Base-by-base conservation (phyloP, 2,888 invertebrate species). In the Rhagium mordax region DNA sequence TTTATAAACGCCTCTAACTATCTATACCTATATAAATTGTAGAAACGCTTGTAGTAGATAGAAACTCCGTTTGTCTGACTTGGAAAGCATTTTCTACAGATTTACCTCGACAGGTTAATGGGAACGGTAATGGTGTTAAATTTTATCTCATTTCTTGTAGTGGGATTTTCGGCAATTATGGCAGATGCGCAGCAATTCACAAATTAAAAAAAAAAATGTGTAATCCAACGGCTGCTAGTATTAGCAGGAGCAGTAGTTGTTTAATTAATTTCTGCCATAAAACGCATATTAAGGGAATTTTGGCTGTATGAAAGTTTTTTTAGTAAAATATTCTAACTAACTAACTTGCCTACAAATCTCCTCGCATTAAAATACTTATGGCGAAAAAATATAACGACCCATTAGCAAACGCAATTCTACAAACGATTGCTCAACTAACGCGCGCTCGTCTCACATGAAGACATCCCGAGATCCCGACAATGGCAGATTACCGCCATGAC, bases 401-500 rank as follows among this genome's bases (percentile, higher is more conserved):
- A 51, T 51, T 51, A 51, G 18, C 8, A 51, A 0, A 16, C 13
- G 51, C 13, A 8, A 18, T 51, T 20, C 18, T 51, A 51, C 20
- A 51, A 51, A 51, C 8, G 51, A 51, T 51, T 51, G 7, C 51
- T 51, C 51, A 51, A 16, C 8, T 20, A 10, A 18, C 51, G 8
- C 8, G 20, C 51, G 51, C 51, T 60, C 29, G 6, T 60, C 41
- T 60, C 15, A 33, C 15, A 61, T 61, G 61, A 61, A 61, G 61
- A 61, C 61, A 47, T 61, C 47, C 7, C n/a, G 51, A 51, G 51
- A 51, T 8, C 13, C 51, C 20, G 16, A 51, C 51, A 51, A 41
- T 61, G 7, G 41, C 29, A 48, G 33, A 49, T 53, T 29, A 33
- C 49, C 33, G 53, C 51, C 66, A 53, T 66, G 66, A 66, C 53